Conservation (phyloP, 2,113 vertebrate species). For the Syngnathus scovelli region DNA sequence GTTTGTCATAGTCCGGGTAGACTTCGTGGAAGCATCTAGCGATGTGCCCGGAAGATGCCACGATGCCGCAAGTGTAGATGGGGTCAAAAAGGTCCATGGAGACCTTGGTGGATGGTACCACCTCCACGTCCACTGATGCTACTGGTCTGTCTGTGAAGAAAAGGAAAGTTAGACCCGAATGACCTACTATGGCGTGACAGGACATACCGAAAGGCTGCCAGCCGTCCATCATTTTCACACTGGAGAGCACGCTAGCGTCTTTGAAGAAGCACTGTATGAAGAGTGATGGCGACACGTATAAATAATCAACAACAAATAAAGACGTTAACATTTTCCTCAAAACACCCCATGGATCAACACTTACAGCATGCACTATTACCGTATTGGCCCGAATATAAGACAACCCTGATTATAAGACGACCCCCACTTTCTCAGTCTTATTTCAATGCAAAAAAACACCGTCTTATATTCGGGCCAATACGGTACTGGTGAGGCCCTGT, state of each 20-base stretch:
- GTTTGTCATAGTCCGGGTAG: constrained; percentile 67
- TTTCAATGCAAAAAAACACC: too few species aligned
- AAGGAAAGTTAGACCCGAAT: constrained; percentile 10
- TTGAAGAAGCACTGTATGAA: constrained; percentile 66
- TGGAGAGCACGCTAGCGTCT: constrained; percentile 61
- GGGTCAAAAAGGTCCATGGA: constrained; percentile 72
- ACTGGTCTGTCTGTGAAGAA: constrained; percentile 50
- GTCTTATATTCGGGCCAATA: too few species aligned
- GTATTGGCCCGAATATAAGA: too few species aligned
- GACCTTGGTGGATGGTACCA: constrained; percentile 63
- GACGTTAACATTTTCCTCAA: not conserved
- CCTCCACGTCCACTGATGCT: constrained; percentile 59
- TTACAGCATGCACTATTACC: not conserved
- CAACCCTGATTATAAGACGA: too few species aligned
- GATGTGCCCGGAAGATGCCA: constrained; percentile 61
- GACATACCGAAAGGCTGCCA: constrained; percentile 60
- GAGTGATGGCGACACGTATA: not conserved
- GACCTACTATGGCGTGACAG: constrained; percentile 6
- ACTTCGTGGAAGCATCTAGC: constrained; percentile 67
- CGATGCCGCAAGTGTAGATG: constrained; percentile 59
- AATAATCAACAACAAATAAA: not conserved
- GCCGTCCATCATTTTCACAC: constrained; percentile 47
- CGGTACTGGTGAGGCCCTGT: too few species aligned
- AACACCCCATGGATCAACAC: not conserved
- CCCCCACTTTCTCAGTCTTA: too few species aligned